Evolutionary conservation across 2,888 invertebrate genomes (phyloP).

Genomic region (Trachelus iudaicus): DNA sequence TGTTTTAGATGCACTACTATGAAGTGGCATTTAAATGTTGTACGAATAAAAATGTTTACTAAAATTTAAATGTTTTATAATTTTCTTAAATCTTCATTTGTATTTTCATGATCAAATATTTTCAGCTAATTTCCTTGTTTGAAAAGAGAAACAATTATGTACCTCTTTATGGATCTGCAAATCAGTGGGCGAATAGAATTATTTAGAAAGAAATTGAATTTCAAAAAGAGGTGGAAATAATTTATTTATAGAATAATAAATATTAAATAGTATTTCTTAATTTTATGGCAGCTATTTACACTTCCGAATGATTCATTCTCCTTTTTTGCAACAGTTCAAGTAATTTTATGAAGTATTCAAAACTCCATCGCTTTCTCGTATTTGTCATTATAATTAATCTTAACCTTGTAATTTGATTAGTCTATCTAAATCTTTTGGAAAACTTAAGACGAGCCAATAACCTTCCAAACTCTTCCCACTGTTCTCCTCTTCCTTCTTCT

Average conservation of each 20-base stretch:
- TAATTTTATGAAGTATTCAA: neutral
- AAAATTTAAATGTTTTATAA: neutral
- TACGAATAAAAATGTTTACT: neutral
- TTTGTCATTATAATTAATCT: neutral
- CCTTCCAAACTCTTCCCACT: neutral
- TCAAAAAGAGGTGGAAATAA: neutral
- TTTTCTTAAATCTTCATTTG: neutral
- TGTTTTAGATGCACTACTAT: neutral
- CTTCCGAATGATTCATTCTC: neutral
- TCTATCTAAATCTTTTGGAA: neutral
- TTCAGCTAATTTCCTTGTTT: neutral
- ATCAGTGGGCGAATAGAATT: neutral
- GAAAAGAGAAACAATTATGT: neutral
- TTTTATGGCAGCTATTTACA: neutral
- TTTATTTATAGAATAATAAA: neutral
- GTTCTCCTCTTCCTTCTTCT: conserved; percentile 9
- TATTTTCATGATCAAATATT: neutral
- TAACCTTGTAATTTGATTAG: neutral
- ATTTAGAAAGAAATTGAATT: neutral
- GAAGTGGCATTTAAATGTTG: neutral
- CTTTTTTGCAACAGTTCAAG: neutral
- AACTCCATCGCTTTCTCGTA: neutral
- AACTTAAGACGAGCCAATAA: neutral
- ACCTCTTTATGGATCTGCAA: neutral
- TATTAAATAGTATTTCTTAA: neutral